Evolutionary conservation across 2,888 invertebrate genomes (phyloP), one percentile per base, ranked within the genome.

Genomic region (Scaptomyza flava): DNA sequence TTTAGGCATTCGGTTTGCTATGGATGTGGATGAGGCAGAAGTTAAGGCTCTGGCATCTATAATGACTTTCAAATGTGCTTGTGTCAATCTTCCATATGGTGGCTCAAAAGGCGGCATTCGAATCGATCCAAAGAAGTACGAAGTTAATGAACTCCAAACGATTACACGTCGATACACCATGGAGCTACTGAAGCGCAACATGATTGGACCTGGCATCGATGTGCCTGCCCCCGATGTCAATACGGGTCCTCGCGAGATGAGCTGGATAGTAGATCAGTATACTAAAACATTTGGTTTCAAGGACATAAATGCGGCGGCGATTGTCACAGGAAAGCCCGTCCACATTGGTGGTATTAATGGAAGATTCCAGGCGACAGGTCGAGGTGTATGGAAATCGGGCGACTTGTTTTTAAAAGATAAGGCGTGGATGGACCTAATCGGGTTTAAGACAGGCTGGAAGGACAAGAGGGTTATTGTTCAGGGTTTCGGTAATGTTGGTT

Each of bases 171-270:
- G 97, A 63, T 98, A 98, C 92, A 96, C 98, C 6, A 95, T 99
- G 80, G 99, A 99, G 92, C 94, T 99, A 86, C 96, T 98, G 62
- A 99, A 99, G 93, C 98, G 99, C 90, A 89, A 90, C 43, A 90
- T 91, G 89, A 71, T 92, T 96, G 98, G 99, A 82, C 99, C 99
- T 62, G 98, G 98, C 68, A 96, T 99, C 61, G 99, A 99, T 92
- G 99, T 99, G n/a, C 99, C 99, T 14, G 99, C 99, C 48, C 99
- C 99, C 1, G 99, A 99, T 93, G 98, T 99, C 96, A 99, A 98
- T 56, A 99, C 99, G 0, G 97, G 98, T 38, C 98, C 98, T 91
- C 94, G 98, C 31, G 99, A 99, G 93, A 98, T 98, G 98, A 97
- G 97, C 67, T 99, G 99, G 99, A 97, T 99, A 87, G 98, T 98